Percentiles rank a stretch among this genome's conserved stretches.
These are phyloP conservation scores for Montifringilla adamsi DNA, from an alignment of 2,113 vertebrate species.

Conservation along the genomic window DNA sequence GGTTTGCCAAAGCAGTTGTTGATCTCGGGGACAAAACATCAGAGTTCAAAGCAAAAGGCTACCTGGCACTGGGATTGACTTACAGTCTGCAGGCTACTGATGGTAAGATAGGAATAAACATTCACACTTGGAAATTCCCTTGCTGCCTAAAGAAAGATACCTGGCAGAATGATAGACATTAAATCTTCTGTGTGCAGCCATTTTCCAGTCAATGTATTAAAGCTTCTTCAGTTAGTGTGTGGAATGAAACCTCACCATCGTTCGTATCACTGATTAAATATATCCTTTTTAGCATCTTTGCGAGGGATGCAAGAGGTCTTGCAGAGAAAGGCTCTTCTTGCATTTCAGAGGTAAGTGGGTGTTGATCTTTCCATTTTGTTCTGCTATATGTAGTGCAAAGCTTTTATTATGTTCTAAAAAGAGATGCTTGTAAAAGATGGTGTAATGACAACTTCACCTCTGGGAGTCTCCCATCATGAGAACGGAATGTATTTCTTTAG, in stretches of 20 bases:
- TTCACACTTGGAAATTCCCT: not conserved
- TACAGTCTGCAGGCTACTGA: conserved; percentile 98
- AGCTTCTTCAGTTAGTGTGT: not conserved
- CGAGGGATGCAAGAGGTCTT: conserved; percentile 93
- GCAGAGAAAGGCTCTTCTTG: conserved; percentile 94
- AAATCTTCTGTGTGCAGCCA: not conserved
- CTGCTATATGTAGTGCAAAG: conserved; percentile 44
- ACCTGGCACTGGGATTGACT: conserved; percentile 89
- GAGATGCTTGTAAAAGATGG: conserved; percentile 56
- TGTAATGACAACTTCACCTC: conserved; percentile 51
- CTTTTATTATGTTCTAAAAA: conserved; percentile 27
- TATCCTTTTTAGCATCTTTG: conserved; percentile 84
- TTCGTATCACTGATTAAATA: conserved; percentile 53
- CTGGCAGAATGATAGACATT: not conserved
- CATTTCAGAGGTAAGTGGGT: conserved; percentile 92
- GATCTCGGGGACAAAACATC: conserved; percentile 92
- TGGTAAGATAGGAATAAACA: conserved; percentile 74
- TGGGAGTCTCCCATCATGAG: conserved; percentile 5
- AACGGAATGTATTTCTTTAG: not conserved
- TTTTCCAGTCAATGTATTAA: not conserved
- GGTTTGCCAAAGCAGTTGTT: conserved; percentile 90
- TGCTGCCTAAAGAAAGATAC: not conserved
- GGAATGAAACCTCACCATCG: not conserved
- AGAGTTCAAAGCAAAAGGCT: conserved; percentile 96
- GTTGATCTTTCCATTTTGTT: conserved; percentile 66